Evolutionary conservation across 2,113 vertebrate genomes (phyloP), one percentile per base, ranked within the genome.

Genomic region (Crotalus viridis): DNA sequence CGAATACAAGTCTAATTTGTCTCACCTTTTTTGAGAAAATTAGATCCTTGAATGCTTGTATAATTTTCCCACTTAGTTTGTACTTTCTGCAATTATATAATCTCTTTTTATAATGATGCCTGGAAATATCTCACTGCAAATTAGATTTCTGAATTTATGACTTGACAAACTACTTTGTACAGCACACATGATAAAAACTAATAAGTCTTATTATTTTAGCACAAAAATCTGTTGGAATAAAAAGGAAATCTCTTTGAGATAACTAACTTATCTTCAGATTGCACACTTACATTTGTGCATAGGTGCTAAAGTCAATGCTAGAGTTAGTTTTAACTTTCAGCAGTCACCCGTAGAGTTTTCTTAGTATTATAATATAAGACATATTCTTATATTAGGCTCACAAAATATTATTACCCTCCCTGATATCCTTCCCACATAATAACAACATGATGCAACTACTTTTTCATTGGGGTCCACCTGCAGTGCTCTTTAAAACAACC

Each of bases 41-140:
- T 2, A 92, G 91, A 90, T 59, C 9, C 2, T 3, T 51, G 1
- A 52, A 13, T 88, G 55, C 8, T 52, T 88, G 0, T 59, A 51
- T 81, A 0, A 94, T 86, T 93, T 94, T 81, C 87, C 85, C 91
- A 4, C 4, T 91, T 88, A 33, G 26, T 55, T 15, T 52, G 5
- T 52, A 93, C 48, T 93, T 94, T 90, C 89, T 90, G 1, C 13
- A 90, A 10, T 87, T 85, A 92, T 56, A 55, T 52, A 81, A 64
- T 21, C 17, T 88, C 15, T 51, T 90, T 85, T 91, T 59, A 43
- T 64, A 92, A 51, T 21, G 87, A 43, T 52, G 0, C 24, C 28
- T 95, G 33, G 94, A 26, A 88, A 86, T 21, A 8, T 93, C 15
- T 87, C 19, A 43, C 46, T 85, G 81, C 4, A 90, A 94, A 93